phyloP scores from a whole-genome alignment of 1,140 invertebrate genomes.

The Ostrea edulis region DNA sequence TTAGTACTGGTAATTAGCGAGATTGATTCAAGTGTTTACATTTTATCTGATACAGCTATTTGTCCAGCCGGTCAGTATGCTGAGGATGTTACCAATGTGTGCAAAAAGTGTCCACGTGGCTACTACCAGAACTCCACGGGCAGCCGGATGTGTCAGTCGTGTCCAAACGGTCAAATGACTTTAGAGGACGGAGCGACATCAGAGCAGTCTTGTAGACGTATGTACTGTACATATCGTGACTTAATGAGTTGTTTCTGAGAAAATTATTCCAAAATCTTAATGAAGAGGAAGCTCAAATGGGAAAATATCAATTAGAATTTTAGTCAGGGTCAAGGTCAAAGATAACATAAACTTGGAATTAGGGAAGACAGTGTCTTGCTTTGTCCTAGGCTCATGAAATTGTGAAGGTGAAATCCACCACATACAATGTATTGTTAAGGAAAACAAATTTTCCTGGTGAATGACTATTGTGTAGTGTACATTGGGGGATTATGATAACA shows the following conservation, averaged over 20 bases:
- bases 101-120: conserved; percentile 57
- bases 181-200: conserved; percentile 48
- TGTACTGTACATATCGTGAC: neutral
- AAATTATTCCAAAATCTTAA: neutral
- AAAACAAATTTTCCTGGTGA: too few species aligned
- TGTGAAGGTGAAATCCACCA: too few species aligned
- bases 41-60: neutral
- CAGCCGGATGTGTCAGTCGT: conserved; percentile 57
- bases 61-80: conserved; percentile 16
- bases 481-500: too few species aligned
- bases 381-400: too few species aligned
- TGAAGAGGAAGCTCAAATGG: neutral
- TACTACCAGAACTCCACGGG: conserved; percentile 51
- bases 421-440: too few species aligned
- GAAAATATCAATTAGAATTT: too few species aligned
- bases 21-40: too few species aligned
- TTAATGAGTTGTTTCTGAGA: neutral
- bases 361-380: too few species aligned
- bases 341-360: too few species aligned
- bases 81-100: conserved; percentile 35
- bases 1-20: too few species aligned
- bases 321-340: neutral
- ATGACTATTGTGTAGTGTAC: too few species aligned
- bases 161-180: conserved; percentile 61
- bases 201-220: conserved; percentile 56